Conservation (phyloP, 2,797 vertebrate species). For the Eleutherodactylus coqui region DNA sequence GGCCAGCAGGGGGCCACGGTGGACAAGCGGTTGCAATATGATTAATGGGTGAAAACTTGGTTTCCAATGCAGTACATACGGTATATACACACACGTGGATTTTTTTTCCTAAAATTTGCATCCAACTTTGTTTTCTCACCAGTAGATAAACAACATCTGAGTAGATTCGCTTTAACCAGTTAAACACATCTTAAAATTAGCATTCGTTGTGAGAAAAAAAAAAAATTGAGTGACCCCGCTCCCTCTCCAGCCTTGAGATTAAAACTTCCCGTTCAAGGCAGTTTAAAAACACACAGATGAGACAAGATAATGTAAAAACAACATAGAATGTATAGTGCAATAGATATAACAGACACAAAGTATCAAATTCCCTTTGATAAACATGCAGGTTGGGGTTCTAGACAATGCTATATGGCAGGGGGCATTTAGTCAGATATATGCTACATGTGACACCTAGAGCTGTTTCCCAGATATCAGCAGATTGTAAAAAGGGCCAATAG, state of each 20-base stretch:
- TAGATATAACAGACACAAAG: conserved; percentile 42
- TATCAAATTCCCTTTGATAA: conserved; percentile 54
- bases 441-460: background rate
- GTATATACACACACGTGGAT: background rate
- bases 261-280: conserved; percentile 26
- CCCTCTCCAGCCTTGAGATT: background rate
- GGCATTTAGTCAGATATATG: background rate
- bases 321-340: conserved; percentile 60
- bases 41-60: background rate
- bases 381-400: conserved; percentile 11
- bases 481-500: background rate
- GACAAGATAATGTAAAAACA: conserved; percentile 41
- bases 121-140: background rate
- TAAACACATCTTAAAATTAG: background rate
- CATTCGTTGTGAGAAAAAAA: background rate
- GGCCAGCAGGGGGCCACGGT: background rate
- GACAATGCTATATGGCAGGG: background rate
- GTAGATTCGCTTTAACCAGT: background rate
- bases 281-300: conserved; percentile 37
- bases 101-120: background rate
- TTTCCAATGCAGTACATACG: background rate
- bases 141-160: background rate
- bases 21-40: background rate
- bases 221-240: background rate
- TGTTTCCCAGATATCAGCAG: too few species aligned